These are phyloP conservation scores for Bombus superbus DNA, from an alignment of 1,140 invertebrate species.

Conservation along the genomic window DNA sequence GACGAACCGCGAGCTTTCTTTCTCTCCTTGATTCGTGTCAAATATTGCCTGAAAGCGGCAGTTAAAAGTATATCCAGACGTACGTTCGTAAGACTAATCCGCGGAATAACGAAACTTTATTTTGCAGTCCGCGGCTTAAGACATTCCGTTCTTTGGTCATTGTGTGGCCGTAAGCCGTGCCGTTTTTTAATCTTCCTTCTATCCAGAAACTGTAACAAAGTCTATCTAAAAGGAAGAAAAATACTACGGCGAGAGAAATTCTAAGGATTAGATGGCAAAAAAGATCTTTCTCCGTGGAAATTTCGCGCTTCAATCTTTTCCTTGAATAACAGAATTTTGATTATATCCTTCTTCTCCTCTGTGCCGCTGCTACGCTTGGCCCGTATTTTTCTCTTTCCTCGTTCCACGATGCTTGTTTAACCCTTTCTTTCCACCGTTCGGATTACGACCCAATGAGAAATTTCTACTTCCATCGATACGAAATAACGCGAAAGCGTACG, in stretches of 20 bases:
- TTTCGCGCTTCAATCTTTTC: background rate
- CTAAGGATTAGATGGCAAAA: background rate
- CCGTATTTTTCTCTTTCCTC: background rate
- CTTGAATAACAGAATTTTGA: background rate
- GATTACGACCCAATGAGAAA: background rate
- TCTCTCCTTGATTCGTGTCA: background rate
- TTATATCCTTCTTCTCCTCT: background rate
- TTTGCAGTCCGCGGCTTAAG: background rate
- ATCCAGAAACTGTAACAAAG: background rate
- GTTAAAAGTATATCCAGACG: background rate
- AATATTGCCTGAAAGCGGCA: background rate
- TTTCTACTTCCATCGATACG: background rate
- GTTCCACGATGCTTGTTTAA: background rate
- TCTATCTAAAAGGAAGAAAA: background rate
- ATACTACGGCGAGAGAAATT: background rate
- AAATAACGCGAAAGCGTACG: too few relatives aligned
- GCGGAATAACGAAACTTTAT: constrained; percentile 24
- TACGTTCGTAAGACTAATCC: constrained; percentile 7
- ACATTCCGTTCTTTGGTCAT: background rate
- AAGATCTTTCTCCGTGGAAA: background rate
- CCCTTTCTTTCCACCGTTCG: background rate
- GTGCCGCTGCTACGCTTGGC: fast-evolving
- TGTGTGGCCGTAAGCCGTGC: constrained; percentile 1
- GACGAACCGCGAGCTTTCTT: background rate
- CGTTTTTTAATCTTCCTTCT: constrained; percentile 12